A percentile compares a stretch with the other conserved stretches of the same genome.
These are phyloP conservation scores for Campoplex nolae DNA, from an alignment of 2,888 invertebrate genomes.

Conservation along the genomic window DNA sequence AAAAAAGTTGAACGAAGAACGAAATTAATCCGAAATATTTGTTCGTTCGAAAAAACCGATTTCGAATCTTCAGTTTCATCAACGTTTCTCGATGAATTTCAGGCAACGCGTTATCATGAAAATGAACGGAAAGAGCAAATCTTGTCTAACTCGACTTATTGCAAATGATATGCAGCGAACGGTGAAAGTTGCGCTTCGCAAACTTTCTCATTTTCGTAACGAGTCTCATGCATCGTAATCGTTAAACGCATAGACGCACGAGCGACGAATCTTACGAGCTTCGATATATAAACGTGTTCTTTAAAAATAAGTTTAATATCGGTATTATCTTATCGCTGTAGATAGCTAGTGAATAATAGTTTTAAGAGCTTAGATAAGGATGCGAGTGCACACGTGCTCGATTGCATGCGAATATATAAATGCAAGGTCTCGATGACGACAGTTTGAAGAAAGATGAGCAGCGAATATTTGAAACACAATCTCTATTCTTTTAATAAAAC, in stretches of 20 bases:
- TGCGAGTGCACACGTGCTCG: constrained; percentile 30
- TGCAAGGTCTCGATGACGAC: constrained; percentile 47
- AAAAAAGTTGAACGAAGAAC: background rate
- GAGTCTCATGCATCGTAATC: background rate
- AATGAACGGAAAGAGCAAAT: background rate
- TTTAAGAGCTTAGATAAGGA: constrained; percentile 22
- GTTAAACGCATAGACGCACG: background rate
- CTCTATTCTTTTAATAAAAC: constrained; percentile 7
- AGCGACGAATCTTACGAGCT: background rate
- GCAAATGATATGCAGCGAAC: background rate
- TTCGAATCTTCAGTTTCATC: no score
- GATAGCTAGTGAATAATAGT: constrained; percentile 19
- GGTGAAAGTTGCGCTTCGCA: background rate
- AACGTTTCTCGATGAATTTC: no score
- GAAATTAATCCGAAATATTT: background rate
- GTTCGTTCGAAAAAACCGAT: no score
- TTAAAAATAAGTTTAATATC: background rate
- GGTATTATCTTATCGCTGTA: constrained; percentile 39
- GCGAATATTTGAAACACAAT: constrained; percentile 25
- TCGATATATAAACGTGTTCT: background rate
- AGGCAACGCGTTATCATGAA: background rate
- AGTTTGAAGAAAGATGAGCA: constrained; percentile 26
- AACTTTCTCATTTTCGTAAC: constrained; percentile 27
- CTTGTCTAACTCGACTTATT: background rate
- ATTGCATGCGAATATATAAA: constrained; percentile 18